These are phyloP conservation scores for Unio delphinus DNA, from an alignment of 2,888 invertebrate species.

Conservation along the genomic window DNA sequence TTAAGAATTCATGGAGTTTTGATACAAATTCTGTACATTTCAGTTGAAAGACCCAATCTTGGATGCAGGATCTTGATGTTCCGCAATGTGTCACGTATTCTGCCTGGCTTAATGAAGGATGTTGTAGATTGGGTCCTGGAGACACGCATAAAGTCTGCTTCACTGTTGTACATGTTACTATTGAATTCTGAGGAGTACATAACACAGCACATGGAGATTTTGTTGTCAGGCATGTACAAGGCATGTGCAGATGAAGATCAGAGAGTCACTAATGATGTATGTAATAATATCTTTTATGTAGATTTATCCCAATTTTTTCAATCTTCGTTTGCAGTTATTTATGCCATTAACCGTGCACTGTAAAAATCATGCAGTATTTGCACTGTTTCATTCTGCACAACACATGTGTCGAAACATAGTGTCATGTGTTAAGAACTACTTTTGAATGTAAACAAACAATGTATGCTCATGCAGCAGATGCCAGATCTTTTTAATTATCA, in stretches of 20 bases:
- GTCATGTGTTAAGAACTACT: no score
- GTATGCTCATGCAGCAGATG: no score
- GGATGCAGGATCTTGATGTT: conserved; percentile 88
- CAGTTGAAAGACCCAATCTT: conserved; percentile 85
- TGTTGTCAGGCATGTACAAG: conserved; percentile 77
- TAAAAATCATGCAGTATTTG: no score
- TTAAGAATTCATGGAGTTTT: background rate
- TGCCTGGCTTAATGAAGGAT: conserved; percentile 81
- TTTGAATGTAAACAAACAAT: no score
- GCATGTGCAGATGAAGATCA: conserved; percentile 81
- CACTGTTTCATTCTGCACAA: no score
- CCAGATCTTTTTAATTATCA: no score
- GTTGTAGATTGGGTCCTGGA: conserved; percentile 84
- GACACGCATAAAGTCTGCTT: conserved; percentile 81
- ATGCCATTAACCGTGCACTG: no score
- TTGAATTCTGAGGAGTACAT: conserved; percentile 83
- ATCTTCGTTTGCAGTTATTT: no score
- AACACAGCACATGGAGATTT: conserved; percentile 78
- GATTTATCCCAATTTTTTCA: background rate
- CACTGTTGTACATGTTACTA: conserved; percentile 81
- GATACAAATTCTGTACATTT: conserved; percentile 1
- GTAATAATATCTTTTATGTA: conserved; percentile 15
- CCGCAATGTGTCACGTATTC: conserved; percentile 80
- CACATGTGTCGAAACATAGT: no score
- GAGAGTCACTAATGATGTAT: conserved; percentile 74